phyloP scores from a whole-genome alignment of 2,113 vertebrate genomes.

The Pseudopodoces humilis region DNA sequence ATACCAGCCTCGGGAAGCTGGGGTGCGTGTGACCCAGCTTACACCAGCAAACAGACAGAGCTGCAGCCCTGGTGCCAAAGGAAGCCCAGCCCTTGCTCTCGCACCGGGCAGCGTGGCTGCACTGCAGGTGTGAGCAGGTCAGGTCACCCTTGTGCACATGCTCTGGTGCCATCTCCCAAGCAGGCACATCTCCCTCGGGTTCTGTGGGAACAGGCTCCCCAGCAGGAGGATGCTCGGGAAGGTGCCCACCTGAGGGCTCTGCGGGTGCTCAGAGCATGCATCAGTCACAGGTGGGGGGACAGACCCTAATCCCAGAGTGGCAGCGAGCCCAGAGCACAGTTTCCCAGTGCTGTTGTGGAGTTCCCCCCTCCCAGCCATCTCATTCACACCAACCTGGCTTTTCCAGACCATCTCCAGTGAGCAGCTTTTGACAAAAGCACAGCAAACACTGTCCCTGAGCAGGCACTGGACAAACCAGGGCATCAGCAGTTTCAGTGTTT shows the following conservation, averaged over 20 bases:
- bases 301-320: background rate
- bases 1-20: background rate
- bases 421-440: background rate
- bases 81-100: background rate
- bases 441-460: background rate
- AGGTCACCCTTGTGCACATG: too few species aligned
- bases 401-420: background rate
- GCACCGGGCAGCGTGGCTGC: too few species aligned
- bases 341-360: rapidly evolving
- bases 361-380: background rate
- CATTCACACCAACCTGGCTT: background rate
- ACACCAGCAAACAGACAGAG: background rate
- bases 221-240: rapidly evolving
- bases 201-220: background rate
- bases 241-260: background rate
- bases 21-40: rapidly evolving
- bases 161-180: rapidly evolving
- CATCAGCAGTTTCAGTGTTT: background rate
- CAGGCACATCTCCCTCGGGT: background rate
- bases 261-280: background rate
- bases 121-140: background rate
- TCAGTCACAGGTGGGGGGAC: background rate
- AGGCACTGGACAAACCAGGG: background rate
- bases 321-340: rapidly evolving
- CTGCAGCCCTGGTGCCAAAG: background rate